phyloP scores from a whole-genome alignment of 30 jellyfish, hydroid and myxozoan species.

The Clytia hemisphaerica region DNA sequence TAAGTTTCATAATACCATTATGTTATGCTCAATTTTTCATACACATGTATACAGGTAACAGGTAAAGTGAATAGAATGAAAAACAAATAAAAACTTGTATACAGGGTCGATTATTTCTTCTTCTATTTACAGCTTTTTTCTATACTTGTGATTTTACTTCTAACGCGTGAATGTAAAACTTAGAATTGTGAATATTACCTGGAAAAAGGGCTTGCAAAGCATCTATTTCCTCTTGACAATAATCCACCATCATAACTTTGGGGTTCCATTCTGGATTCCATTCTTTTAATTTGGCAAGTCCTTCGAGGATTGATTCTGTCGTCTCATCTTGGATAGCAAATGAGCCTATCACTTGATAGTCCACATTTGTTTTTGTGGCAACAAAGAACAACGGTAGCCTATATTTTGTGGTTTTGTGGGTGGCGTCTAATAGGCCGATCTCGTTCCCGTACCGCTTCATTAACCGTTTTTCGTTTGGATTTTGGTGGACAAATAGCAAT shows the following conservation, averaged over 20 bases:
- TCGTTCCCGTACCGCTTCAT: not conserved
- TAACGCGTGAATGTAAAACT: not conserved
- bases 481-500: constrained; percentile 1
- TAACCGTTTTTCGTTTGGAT: not conserved
- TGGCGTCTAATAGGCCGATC: constrained; percentile 6
- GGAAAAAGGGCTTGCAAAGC: constrained; percentile 11
- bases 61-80: too few relatives aligned
- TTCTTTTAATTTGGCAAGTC: not conserved
- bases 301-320: constrained; percentile 10
- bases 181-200: not conserved
- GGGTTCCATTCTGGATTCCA: constrained; percentile 22
- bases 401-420: constrained; percentile 5
- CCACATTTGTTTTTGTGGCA: constrained; percentile 4
- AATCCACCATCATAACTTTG: not conserved
- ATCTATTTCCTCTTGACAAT: constrained; percentile 8
- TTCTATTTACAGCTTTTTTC: too few relatives aligned
- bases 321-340: constrained; percentile 9
- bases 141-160: too few relatives aligned
- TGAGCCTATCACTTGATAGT: not conserved
- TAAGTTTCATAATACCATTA: too few relatives aligned
- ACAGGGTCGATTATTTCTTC: too few relatives aligned
- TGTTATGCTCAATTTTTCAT: too few relatives aligned
- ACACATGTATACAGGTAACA: too few relatives aligned
- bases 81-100: too few relatives aligned
- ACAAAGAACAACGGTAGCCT: not conserved